These are phyloP conservation scores for Lepidurus packardi DNA, from an alignment of 1,140 invertebrate genomes.

Conservation along the genomic window DNA sequence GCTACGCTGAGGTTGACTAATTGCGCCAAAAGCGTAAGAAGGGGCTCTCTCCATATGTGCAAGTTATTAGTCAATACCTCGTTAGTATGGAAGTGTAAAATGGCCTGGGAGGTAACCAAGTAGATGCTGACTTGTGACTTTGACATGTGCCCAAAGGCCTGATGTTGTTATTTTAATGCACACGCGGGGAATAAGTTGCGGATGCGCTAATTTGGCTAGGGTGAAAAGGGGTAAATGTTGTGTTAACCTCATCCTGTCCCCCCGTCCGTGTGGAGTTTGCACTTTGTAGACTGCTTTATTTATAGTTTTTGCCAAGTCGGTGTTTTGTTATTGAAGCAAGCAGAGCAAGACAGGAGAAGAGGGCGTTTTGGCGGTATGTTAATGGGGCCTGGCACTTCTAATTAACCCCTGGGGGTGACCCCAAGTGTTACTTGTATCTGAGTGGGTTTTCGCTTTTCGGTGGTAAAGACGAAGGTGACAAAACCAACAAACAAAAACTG, in stretches of 20 bases:
- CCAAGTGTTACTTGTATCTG: neutral
- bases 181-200: no score
- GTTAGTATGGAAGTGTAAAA: neutral
- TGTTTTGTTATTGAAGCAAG: conserved; percentile 12
- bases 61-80: conserved; percentile 9
- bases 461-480: neutral
- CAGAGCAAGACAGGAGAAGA: neutral
- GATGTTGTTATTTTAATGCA: neutral
- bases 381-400: neutral
- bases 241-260: neutral
- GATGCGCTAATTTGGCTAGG: neutral
- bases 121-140: neutral
- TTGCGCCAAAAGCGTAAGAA: neutral
- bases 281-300: neutral
- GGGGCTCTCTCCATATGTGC: neutral
- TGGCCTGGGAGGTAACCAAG: neutral
- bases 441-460: neutral
- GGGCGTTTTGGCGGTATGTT: conserved; percentile 2
- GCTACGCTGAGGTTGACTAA: neutral
- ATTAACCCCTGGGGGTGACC: neutral
- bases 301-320: neutral
- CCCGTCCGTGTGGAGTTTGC: neutral
- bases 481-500: neutral
- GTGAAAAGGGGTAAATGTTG: neutral
- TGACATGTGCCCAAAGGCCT: neutral